A percentile compares a stretch with the other conserved stretches of the same genome.
phyloP scores from a whole-genome alignment of 2,113 vertebrate genomes.

The Triplophysa siluroides region DNA sequence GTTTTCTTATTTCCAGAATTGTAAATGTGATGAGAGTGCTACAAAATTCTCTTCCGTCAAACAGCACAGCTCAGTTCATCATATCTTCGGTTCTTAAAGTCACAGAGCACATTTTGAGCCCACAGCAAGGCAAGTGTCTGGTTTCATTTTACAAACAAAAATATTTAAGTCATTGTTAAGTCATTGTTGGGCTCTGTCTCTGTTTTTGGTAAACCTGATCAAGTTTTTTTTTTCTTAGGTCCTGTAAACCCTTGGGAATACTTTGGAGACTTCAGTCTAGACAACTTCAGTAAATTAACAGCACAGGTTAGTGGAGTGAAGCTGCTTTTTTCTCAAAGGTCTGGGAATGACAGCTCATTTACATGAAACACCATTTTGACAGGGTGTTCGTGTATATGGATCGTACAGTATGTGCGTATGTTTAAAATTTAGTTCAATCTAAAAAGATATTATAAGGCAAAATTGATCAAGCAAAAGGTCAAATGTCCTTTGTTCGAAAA shows the following conservation, averaged over 20 bases:
- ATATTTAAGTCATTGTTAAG: too few relatives aligned
- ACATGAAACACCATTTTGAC: background rate
- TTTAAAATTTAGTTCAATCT: too few relatives aligned
- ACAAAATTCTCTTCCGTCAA: conserved; percentile 58
- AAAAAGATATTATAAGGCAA: too few relatives aligned
- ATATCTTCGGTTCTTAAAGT: conserved; percentile 61
- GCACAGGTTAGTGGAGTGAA: conserved; percentile 59
- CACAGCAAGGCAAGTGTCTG: conserved; percentile 63
- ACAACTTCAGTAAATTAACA: conserved; percentile 50
- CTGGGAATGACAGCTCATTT: background rate
- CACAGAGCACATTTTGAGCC: conserved; percentile 60
- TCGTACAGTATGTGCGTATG: too few relatives aligned
- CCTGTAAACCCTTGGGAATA: conserved; percentile 57
- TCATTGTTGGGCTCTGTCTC: background rate
- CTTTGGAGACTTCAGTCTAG: conserved; percentile 50
- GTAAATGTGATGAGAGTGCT: conserved; percentile 63
- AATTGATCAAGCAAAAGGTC: too few relatives aligned
- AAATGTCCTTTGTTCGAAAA: too few relatives aligned
- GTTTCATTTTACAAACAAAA: background rate
- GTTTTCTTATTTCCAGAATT: conserved; percentile 62
- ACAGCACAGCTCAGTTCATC: conserved; percentile 58
- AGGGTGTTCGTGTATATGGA: background rate
- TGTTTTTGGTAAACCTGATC: background rate
- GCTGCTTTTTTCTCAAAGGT: background rate
- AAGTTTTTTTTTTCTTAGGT: conserved; percentile 54